Evolutionary conservation across 2,888 invertebrate species (phyloP), one percentile per base, ranked within the genome.

Genomic region (Lymantria monacha): DNA sequence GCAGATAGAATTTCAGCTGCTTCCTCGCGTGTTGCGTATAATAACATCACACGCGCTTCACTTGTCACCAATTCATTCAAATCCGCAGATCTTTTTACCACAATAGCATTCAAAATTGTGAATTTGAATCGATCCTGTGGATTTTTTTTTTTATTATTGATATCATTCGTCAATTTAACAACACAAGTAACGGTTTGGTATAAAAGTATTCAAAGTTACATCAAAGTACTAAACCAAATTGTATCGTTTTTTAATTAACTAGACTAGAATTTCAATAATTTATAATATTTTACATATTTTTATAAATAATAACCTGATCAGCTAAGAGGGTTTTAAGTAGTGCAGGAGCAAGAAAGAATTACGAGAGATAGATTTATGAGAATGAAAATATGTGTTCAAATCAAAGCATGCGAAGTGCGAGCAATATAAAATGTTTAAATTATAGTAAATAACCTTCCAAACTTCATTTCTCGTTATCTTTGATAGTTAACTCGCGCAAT

Each of bases 11-110:
- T 97, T 72, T 94, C 94, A 55, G 95, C 95, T 15, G 97, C 97
- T 84, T 98, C 97, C 75, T 96, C 96, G 52, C 95, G 93, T 30
- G 97, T 97, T 67, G 97, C 96, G 83, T 98, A 98, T 52, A 98
- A 92, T 37, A 98, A 92, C 95, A 98, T 96, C 13, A 98, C 98
- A 12, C 98, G 93, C 0, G 97, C 97, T 83, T 98, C 98, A 69
- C 96, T 96, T 73, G 96, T 96, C 46, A 96, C 96, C 67, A 98
- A 89, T 74, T 96, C 96, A 66, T 94, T 93, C 46, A 98, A 92
- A 79, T 97, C 97, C 40, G 94, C 93, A 42, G 95, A 92, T 53
- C 86, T 75, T 46, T 97, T 96, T 48, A 97, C 97, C 61, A 96
- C 93, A 46, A 97, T 95, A 15, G 97, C 96, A 81, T 96, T 97